Conservation (phyloP, 1,140 invertebrate species). For the Drosophila arawakana region DNA sequence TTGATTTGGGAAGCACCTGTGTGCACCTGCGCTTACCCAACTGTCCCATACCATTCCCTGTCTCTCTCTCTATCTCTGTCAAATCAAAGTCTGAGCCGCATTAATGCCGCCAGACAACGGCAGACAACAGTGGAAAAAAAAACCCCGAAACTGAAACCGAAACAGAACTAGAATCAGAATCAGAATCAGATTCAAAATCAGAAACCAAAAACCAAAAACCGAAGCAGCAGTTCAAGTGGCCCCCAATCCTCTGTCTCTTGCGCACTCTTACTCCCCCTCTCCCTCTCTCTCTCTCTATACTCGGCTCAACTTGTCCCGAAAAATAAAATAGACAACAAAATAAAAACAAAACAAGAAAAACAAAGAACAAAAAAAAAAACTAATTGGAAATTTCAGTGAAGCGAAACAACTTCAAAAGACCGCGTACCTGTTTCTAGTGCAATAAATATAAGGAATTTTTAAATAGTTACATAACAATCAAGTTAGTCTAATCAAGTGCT, state of each 20-base stretch:
- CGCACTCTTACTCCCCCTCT: background rate
- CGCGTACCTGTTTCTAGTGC: too few relatives aligned
- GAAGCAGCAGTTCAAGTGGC: constrained; percentile 40
- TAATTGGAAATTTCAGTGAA: too few relatives aligned
- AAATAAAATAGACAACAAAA: constrained; percentile 10
- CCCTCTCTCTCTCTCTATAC: background rate
- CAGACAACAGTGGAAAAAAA: constrained; percentile 24
- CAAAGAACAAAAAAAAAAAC: background rate
- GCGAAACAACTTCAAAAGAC: too few relatives aligned
- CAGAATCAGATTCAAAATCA: constrained; percentile 21
- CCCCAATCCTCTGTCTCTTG: constrained; percentile 7
- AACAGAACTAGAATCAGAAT: constrained; percentile 27
- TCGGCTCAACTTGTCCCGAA: constrained; percentile 20
- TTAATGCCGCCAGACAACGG: constrained; percentile 45
- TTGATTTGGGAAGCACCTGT: constrained; percentile 7
- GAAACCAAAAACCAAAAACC: constrained; percentile 52
- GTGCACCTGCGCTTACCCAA: constrained; percentile 12
- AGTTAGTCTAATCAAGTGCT: too few relatives aligned
- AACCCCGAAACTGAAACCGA: constrained; percentile 30
- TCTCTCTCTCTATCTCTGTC: constrained; percentile 1
- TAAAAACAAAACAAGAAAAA: constrained; percentile 17
- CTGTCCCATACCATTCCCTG: background rate
- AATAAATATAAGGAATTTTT: too few relatives aligned
- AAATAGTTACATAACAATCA: too few relatives aligned
- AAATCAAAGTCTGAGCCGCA: constrained; percentile 68